phyloP scores from a whole-genome alignment of 2,888 invertebrate genomes.

The Oscheius sp. region DNA sequence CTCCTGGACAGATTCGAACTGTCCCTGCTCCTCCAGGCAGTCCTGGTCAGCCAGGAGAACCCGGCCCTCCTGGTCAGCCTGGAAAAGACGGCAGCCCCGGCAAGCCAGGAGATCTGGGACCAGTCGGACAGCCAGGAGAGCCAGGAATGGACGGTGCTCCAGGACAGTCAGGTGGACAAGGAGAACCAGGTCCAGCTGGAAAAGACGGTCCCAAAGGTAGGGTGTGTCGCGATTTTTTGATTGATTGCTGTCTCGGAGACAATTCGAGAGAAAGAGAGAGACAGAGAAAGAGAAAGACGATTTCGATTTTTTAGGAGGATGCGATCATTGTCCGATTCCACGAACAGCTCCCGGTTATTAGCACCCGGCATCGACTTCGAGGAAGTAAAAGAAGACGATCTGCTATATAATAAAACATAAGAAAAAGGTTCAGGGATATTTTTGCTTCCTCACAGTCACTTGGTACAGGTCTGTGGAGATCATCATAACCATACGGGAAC shows the following conservation, averaged over 20 bases:
- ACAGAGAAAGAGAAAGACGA: slow-evolving; percentile 4
- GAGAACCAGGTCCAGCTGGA: slow-evolving; percentile 55
- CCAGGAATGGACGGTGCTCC: slow-evolving; percentile 51
- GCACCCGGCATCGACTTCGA: too few species aligned
- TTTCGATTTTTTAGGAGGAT: slow-evolving; percentile 38
- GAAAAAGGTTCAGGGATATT: slow-evolving; percentile 9
- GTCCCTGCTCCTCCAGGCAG: slow-evolving; percentile 57
- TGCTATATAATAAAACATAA: slow-evolving; percentile 1
- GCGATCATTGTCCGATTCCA: slow-evolving; percentile 57
- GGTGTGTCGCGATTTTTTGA: slow-evolving; percentile 6
- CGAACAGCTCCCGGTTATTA: slow-evolving; percentile 53
- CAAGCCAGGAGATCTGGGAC: slow-evolving; percentile 52
- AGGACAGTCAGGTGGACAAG: slow-evolving; percentile 55
- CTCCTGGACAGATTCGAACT: slow-evolving; percentile 50
- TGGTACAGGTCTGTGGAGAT: slow-evolving; percentile 28
- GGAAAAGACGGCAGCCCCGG: slow-evolving; percentile 44
- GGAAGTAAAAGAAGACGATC: neutral
- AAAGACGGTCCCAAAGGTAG: slow-evolving; percentile 44
- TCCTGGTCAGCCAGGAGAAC: slow-evolving; percentile 57
- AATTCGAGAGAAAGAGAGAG: slow-evolving; percentile 6
- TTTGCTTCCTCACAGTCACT: slow-evolving; percentile 10
- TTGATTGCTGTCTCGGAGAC: slow-evolving; percentile 16
- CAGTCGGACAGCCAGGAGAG: slow-evolving; percentile 34
- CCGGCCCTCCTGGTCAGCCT: slow-evolving; percentile 36
- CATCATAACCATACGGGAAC: slow-evolving; percentile 23